Base-by-base conservation (phyloP, 1,140 invertebrate genomes). In the Drosophila mauritiana region DNA sequence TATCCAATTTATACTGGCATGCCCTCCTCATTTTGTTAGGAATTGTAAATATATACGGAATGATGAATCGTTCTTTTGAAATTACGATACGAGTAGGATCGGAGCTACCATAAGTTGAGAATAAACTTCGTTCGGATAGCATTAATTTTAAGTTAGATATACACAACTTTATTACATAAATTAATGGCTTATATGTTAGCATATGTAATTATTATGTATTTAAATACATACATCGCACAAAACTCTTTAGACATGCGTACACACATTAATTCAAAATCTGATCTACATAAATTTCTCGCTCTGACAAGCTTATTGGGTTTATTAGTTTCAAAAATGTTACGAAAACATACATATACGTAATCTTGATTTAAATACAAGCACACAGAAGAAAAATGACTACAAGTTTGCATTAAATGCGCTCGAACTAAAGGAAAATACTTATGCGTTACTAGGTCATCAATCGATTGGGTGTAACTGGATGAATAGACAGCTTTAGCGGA, bases 101-200 rank as follows among this genome's bases (percentile, higher is more conserved):
- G n/a, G 13, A 36, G 37, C 12, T 42, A 59, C 57, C 31, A 27
- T 8, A 2, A 46, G 17, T 36, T 45, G 22, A 22, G 34, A 65
- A 65, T 39, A 37, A 27, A 53, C 37, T 65, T 52, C 53, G 4
- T 39, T 46, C 13, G 61, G 20, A 20, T 43, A 67, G 64, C 27
- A 37, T 20, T 70, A 70, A 3, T 4, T 49, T 70, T 72, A 72
- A 72, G 68, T 72, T 72, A 86, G 83, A 76, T 79, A 83, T 86
- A 89, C 84, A 88, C 79, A 88, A 86, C 75, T 86, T 86, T 88
- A 86, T 83, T 86, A 86, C 83, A 86, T 88, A 88, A 83, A 77
- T 86, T 86, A 86, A 77, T 86, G 75, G 83, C 83, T 86, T 86
- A 86, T 85, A 74, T 65, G 62, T 73, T 86, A 85, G 51, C 55